A percentile compares a stretch with the other conserved stretches of the same genome.
phyloP scores from a whole-genome alignment of 2,888 invertebrate species.

The Hirtodrosophila histrioides region DNA sequence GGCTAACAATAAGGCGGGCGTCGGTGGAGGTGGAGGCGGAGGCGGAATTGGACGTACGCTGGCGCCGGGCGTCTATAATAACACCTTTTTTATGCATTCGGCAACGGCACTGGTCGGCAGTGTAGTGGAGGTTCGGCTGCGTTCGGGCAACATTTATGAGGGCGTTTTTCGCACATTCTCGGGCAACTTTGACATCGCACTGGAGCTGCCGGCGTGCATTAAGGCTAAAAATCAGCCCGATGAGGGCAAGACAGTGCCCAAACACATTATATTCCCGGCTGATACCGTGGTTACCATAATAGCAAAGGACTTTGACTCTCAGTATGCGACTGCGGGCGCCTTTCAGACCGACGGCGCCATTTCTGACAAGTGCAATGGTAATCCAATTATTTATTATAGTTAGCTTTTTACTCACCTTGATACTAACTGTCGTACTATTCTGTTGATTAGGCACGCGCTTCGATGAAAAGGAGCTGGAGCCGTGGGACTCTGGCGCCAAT shows the following conservation, averaged over 20 bases:
- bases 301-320: constrained; percentile 93
- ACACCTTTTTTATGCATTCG: constrained; percentile 95
- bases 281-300: constrained; percentile 93
- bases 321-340: constrained; percentile 94
- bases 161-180: constrained; percentile 96
- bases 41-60: constrained; percentile 85
- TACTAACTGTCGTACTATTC: no score
- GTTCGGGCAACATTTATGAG: constrained; percentile 93
- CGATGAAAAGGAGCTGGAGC: constrained; percentile 90
- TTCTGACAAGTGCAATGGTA: constrained; percentile 92
- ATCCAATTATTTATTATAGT: not conserved
- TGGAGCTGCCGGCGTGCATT: constrained; percentile 93
- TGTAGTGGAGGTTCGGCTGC: constrained; percentile 91
- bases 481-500: constrained; percentile 91
- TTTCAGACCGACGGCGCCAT: constrained; percentile 96
- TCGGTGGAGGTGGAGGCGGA: constrained; percentile 30
- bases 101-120: constrained; percentile 94
- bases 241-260: constrained; percentile 77
- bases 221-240: constrained; percentile 81
- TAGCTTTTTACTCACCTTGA: no score
- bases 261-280: constrained; percentile 89
- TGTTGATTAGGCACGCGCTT: constrained; percentile 74
- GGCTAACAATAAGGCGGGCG: constrained; percentile 84
- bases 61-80: constrained; percentile 94
- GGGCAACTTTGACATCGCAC: constrained; percentile 93